Evolutionary conservation across 1,140 invertebrate species (phyloP).

Genomic region (Drosophila bocqueti): DNA sequence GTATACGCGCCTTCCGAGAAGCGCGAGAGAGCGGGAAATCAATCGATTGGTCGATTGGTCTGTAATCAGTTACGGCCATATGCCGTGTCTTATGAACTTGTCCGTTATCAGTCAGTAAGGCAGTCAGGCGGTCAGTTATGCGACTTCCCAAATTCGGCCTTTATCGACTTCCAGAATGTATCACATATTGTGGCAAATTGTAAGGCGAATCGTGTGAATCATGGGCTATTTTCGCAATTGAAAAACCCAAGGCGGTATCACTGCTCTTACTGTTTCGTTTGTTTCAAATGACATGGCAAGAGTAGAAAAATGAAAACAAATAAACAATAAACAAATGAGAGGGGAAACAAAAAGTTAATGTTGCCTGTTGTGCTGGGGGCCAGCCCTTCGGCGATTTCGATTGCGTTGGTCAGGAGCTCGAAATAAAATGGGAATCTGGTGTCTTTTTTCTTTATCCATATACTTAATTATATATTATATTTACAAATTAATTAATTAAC

Average conservation of each 20-base stretch:
- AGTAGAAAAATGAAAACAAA: not conserved
- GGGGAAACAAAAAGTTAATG: not conserved
- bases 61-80: slow-evolving; percentile 28
- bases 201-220: slow-evolving; percentile 18
- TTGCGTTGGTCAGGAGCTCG: slow-evolving; percentile 56
- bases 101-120: slow-evolving; percentile 22
- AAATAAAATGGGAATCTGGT: not conserved
- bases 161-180: slow-evolving; percentile 3
- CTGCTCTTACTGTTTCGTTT: slow-evolving; percentile 1
- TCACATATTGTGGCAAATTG: not conserved
- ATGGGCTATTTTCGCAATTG: slow-evolving; percentile 2
- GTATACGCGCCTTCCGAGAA: slow-evolving; percentile 18
- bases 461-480: not conserved
- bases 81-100: slow-evolving; percentile 22
- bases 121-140: slow-evolving; percentile 19
- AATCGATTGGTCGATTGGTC: not conserved
- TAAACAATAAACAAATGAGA: slow-evolving; percentile 16
- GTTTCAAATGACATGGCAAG: slow-evolving; percentile 32
- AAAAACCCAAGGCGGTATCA: slow-evolving; percentile 25
- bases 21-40: not conserved
- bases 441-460: not conserved
- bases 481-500: slow-evolving; percentile 12
- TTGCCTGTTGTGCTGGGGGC: not conserved
- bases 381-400: slow-evolving; percentile 44
- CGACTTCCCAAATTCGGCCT: slow-evolving; percentile 15